Conservation (phyloP, 2,797 vertebrate species). For the Sebastolobus alascanus region DNA sequence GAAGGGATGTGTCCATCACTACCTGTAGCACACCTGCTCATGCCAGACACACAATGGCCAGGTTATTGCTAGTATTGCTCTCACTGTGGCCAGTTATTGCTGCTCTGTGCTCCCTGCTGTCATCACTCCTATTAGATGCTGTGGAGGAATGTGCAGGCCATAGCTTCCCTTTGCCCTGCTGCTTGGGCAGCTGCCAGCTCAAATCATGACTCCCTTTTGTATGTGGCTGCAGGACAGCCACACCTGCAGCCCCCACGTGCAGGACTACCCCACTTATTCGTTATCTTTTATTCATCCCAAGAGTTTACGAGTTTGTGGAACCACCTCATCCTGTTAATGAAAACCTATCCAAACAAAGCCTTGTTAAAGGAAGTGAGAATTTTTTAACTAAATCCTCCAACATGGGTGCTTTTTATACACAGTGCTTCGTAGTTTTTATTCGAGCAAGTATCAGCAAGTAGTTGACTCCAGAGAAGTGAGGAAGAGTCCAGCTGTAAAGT, state of each 20-base stretch:
- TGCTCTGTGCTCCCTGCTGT: slow-evolving; percentile 65
- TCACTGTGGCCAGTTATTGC: slow-evolving; percentile 40
- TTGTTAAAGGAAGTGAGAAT: background rate
- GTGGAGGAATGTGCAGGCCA: slow-evolving; percentile 72
- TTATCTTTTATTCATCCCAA: slow-evolving; percentile 6
- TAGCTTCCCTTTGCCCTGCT: slow-evolving; percentile 46
- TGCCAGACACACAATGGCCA: slow-evolving; percentile 62
- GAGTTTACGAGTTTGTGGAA: slow-evolving; percentile 7
- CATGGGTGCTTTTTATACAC: background rate
- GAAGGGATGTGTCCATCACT: slow-evolving; percentile 43
- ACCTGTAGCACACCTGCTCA: slow-evolving; percentile 72
- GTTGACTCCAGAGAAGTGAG: too few relatives aligned
- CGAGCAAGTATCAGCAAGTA: background rate
- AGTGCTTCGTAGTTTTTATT: background rate
- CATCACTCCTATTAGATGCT: slow-evolving; percentile 75
- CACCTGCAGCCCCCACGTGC: slow-evolving; percentile 56
- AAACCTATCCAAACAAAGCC: slow-evolving; percentile 7
- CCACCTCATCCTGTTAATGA: slow-evolving; percentile 20
- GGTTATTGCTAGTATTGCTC: slow-evolving; percentile 60
- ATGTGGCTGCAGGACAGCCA: slow-evolving; percentile 38
- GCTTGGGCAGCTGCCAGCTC: slow-evolving; percentile 56
- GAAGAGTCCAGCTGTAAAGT: too few relatives aligned
- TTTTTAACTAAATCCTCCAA: background rate
- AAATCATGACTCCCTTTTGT: slow-evolving; percentile 57
- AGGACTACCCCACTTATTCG: background rate